These are phyloP conservation scores for Trissolcus brochymenae DNA, from an alignment of 2,888 invertebrate genomes.

Conservation along the genomic window DNA sequence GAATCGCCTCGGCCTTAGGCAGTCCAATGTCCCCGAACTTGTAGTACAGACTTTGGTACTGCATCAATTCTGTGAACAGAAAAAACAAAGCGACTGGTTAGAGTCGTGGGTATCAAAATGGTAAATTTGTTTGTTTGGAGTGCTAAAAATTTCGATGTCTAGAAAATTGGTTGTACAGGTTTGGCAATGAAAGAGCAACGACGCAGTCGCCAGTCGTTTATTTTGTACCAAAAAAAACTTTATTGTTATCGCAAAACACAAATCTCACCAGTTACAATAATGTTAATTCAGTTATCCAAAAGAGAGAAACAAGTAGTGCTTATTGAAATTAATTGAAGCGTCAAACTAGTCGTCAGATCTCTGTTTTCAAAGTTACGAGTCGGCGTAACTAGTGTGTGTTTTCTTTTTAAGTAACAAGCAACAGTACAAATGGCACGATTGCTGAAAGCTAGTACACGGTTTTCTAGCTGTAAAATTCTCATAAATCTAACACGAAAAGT, in stretches of 20 bases:
- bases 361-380: not conserved
- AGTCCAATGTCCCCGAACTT: too few relatives aligned
- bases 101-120: too few relatives aligned
- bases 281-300: conserved; percentile 24
- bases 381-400: too few relatives aligned
- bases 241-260: conserved; percentile 50
- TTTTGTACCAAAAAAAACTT: conserved; percentile 26
- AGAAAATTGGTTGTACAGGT: not conserved
- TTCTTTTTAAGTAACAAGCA: conserved; percentile 20
- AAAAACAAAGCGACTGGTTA: too few relatives aligned
- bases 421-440: conserved; percentile 40
- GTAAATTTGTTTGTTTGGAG: too few relatives aligned
- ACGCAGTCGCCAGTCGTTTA: conserved; percentile 23
- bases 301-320: conserved; percentile 10
- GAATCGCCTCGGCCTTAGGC: not conserved
- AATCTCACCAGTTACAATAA: conserved; percentile 45
- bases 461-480: conserved; percentile 35
- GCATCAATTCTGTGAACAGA: too few relatives aligned
- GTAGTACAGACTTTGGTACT: too few relatives aligned
- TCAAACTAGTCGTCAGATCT: conserved; percentile 38
- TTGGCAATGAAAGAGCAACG: conserved; percentile 25
- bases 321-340: conserved; percentile 44
- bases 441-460: conserved; percentile 27
- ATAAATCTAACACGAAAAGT: too few relatives aligned
- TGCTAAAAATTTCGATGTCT: too few relatives aligned